Percentiles rank a stretch among this genome's conserved stretches.
These are phyloP conservation scores for Palloptera scutellata DNA, from an alignment of 2,888 invertebrate genomes.

Conservation along the genomic window DNA sequence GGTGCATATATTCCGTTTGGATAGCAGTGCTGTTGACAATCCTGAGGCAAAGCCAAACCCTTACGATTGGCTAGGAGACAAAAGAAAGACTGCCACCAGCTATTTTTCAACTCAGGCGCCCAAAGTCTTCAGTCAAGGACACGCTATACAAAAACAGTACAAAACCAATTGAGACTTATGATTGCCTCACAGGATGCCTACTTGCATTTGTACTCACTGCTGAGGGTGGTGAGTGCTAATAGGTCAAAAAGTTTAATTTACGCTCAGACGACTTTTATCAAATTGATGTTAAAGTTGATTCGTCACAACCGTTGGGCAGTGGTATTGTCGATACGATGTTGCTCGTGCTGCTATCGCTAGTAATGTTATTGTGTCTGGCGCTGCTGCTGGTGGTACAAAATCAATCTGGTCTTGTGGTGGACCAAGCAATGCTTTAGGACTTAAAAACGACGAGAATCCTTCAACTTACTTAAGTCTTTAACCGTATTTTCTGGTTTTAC, in stretches of 20 bases:
- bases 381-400: slow-evolving; percentile 32
- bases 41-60: slow-evolving; percentile 65
- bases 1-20: slow-evolving; percentile 95
- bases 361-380: slow-evolving; percentile 33
- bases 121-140: slow-evolving; percentile 92
- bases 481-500: too few species aligned
- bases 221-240: slow-evolving; percentile 90
- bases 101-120: slow-evolving; percentile 91
- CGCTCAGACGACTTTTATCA: slow-evolving; percentile 59
- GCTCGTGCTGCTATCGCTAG: slow-evolving; percentile 35
- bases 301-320: slow-evolving; percentile 52
- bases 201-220: slow-evolving; percentile 87
- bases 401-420: slow-evolving; percentile 49
- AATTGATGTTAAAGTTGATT: slow-evolving; percentile 60
- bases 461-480: slow-evolving; percentile 47
- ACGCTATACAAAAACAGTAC: slow-evolving; percentile 85
- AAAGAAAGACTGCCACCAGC: slow-evolving; percentile 85
- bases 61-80: slow-evolving; percentile 85
- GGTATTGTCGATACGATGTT: slow-evolving; percentile 43
- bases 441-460: slow-evolving; percentile 60
- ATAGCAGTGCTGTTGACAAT: slow-evolving; percentile 63
- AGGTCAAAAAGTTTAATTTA: slow-evolving; percentile 82
- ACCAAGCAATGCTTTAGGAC: slow-evolving; percentile 61
- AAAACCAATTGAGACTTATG: slow-evolving; percentile 72
- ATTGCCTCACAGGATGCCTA: slow-evolving; percentile 93